phyloP scores from a whole-genome alignment of 1,140 invertebrate species.

The Caenorhabditis tropicalis region DNA sequence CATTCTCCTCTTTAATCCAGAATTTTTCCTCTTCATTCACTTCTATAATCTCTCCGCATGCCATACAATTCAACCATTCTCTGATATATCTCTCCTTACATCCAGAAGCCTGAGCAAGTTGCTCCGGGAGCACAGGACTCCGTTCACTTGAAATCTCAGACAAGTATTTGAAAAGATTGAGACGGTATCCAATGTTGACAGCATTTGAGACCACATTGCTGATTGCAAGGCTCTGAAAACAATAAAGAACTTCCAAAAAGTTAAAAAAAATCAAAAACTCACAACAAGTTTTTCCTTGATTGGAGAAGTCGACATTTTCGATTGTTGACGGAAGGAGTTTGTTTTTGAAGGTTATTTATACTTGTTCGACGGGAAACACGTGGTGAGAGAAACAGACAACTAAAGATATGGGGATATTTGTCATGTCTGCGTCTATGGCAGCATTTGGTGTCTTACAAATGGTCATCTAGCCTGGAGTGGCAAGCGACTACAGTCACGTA shows the following conservation, averaged over 20 bases:
- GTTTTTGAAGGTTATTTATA: not conserved
- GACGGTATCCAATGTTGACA: not conserved
- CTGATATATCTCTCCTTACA: slow-evolving; percentile 30
- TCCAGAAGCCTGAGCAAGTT: not conserved
- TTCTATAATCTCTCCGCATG: slow-evolving; percentile 61
- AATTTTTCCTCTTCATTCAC: slow-evolving; percentile 59
- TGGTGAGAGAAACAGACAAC: not conserved
- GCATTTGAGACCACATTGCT: slow-evolving; percentile 8
- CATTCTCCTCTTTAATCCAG: slow-evolving; percentile 57
- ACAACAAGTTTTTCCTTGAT: slow-evolving; percentile 10
- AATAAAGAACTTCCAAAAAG: not conserved
- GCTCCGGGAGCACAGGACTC: slow-evolving; percentile 32
- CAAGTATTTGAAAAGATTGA: slow-evolving; percentile 8
- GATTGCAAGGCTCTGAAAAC: slow-evolving; percentile 15
- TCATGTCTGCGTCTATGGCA: not conserved
- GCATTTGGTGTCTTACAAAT: no score
- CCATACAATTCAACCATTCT: slow-evolving; percentile 53
- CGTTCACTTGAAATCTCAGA: not conserved
- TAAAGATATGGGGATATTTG: not conserved
- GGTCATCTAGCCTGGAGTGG: no score
- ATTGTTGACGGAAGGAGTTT: not conserved
- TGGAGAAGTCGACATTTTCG: not conserved
- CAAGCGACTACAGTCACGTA: no score
- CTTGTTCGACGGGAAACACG: not conserved
- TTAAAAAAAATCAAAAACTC: not conserved